phyloP scores from a whole-genome alignment of 2,113 vertebrate species.

The Mustela nigripes region DNA sequence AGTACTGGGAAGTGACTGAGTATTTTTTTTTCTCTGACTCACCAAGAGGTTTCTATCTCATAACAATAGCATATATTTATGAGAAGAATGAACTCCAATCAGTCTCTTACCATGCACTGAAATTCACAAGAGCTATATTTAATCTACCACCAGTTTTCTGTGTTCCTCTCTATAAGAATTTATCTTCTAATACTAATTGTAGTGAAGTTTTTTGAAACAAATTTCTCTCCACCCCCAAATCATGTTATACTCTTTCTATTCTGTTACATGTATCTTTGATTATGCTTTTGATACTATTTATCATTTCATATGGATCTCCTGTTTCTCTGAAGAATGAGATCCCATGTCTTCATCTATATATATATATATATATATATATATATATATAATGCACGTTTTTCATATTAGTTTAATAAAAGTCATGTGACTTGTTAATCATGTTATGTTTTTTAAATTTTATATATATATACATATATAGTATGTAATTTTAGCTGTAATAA shows the following conservation, averaged over 20 bases:
- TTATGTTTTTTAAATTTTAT: neutral
- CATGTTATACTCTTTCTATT: neutral
- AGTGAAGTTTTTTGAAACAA: neutral
- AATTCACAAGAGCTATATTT: neutral
- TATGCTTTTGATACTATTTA: neutral
- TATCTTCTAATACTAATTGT: neutral
- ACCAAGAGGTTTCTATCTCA: neutral
- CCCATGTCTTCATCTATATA: neutral
- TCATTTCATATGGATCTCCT: neutral
- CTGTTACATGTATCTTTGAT: neutral
- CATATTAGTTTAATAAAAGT: neutral
- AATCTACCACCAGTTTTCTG: neutral
- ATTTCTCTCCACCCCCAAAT: neutral
- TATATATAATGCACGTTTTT: neutral
- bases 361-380: too few relatives aligned
- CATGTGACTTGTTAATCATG: neutral
- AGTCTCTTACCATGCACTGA: neutral
- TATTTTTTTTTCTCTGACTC: conserved; percentile 8
- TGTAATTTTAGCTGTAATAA: neutral
- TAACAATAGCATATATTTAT: neutral
- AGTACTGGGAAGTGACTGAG: neutral
- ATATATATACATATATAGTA: neutral
- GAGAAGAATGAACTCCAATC: neutral
- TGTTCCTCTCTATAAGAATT: neutral
- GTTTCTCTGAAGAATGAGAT: neutral